These are phyloP conservation scores for Bilobella aurantiaca DNA, from an alignment of 1,140 invertebrate genomes.

Conservation along the genomic window DNA sequence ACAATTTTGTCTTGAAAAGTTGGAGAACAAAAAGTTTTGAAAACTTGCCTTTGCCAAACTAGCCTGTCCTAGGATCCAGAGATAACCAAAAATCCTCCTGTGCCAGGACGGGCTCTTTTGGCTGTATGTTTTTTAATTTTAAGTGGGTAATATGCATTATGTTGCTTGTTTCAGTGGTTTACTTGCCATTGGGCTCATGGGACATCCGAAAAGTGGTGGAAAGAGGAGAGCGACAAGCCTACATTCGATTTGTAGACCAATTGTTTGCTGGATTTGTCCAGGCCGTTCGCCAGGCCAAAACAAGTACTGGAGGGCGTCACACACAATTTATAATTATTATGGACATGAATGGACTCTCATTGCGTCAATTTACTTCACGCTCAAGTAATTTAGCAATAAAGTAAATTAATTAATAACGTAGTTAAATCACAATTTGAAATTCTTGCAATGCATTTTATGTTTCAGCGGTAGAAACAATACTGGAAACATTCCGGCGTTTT, in stretches of 20 bases:
- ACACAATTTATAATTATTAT: constrained; percentile 1
- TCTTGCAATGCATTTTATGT: neutral
- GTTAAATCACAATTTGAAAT: neutral
- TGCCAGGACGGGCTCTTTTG: too few species aligned
- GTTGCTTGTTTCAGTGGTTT: neutral
- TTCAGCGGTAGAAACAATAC: constrained; percentile 2
- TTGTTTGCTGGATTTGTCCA: neutral
- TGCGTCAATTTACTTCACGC: constrained; percentile 1
- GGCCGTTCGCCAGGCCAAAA: neutral
- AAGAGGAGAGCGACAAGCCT: neutral
- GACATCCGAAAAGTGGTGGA: constrained; percentile 4
- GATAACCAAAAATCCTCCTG: too few species aligned
- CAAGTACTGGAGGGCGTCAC: neutral
- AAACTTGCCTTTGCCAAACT: too few species aligned
- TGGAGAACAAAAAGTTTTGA: too few species aligned
- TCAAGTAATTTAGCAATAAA: neutral
- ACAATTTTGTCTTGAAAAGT: too few species aligned
- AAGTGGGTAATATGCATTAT: neutral
- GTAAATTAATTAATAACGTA: neutral
- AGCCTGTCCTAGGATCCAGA: too few species aligned
- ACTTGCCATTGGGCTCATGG: constrained; percentile 2
- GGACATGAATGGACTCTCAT: constrained; percentile 8
- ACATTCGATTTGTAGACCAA: constrained; percentile 13
- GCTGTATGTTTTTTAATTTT: too few species aligned
- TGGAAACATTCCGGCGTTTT: constrained; percentile 13